A percentile compares a stretch with the other conserved stretches of the same genome.
phyloP scores from a whole-genome alignment of 2,113 vertebrate genomes.

The Tenrec ecaudatus region DNA sequence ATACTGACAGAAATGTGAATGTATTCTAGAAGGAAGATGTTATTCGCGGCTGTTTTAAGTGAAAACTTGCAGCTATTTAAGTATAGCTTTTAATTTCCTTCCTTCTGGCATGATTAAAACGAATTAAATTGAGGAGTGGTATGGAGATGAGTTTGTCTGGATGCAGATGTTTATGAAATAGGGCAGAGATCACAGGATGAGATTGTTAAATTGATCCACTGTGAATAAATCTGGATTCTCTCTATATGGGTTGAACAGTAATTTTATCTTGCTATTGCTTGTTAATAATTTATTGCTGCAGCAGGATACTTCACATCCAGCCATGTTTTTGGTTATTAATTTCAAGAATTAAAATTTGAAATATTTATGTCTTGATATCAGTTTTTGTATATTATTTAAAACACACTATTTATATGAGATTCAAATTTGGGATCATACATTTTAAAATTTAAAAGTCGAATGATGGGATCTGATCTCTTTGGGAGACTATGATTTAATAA shows the following conservation, averaged over 20 bases:
- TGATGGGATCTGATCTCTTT: not conserved
- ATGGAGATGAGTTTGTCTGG: constrained; percentile 18
- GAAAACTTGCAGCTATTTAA: constrained; percentile 54
- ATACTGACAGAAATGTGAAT: constrained; percentile 42
- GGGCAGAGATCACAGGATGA: not conserved
- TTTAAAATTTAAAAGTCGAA: not conserved
- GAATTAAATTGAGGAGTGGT: constrained; percentile 47
- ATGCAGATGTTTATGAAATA: constrained; percentile 53
- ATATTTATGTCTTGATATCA: constrained; percentile 70
- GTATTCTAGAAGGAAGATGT: not conserved
- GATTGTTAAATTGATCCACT: constrained; percentile 55
- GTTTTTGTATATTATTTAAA: constrained; percentile 61
- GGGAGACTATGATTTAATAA: not conserved
- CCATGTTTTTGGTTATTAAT: constrained; percentile 69
- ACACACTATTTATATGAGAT: constrained; percentile 21
- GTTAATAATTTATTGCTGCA: constrained; percentile 71
- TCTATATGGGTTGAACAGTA: constrained; percentile 70
- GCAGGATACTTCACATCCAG: constrained; percentile 15
- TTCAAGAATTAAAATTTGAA: constrained; percentile 75
- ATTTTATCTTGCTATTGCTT: constrained; percentile 69
- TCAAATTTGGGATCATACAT: constrained; percentile 28
- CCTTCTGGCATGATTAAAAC: constrained; percentile 60
- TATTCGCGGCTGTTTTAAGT: constrained; percentile 45
- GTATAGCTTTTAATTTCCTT: constrained; percentile 64
- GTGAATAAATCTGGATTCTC: constrained; percentile 64